These are phyloP conservation scores for Muricea muricata DNA, from an alignment of 92 coral and sea anemone genomes.

Conservation along the genomic window DNA sequence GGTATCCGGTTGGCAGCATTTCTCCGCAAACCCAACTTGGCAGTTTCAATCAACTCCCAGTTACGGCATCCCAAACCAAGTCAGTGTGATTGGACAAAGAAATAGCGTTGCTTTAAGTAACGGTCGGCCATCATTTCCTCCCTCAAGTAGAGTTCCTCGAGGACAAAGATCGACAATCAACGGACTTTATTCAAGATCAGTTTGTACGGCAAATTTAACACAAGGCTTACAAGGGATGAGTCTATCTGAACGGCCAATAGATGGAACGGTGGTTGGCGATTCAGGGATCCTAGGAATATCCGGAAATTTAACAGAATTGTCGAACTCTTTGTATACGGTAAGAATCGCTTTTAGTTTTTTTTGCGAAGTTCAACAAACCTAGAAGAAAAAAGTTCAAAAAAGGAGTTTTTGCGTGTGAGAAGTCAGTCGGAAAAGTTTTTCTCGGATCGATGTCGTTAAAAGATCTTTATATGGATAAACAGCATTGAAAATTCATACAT, in stretches of 20 bases:
- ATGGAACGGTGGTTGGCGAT: conserved; percentile 92
- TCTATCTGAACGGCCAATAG: conserved; percentile 90
- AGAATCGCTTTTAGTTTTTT: neutral
- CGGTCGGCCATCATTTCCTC: conserved; percentile 75
- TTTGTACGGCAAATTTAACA: conserved; percentile 83
- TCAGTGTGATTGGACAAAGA: conserved; percentile 38
- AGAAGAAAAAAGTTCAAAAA: neutral
- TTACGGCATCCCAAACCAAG: conserved; percentile 30
- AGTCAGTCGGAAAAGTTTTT: neutral
- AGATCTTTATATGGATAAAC: no score
- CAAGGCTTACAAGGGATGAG: conserved; percentile 92
- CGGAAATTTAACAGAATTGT: conserved; percentile 88
- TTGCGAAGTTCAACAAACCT: neutral
- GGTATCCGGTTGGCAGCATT: conserved; percentile 98
- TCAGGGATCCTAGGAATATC: conserved; percentile 90
- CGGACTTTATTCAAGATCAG: conserved; percentile 29
- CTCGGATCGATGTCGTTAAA: no score
- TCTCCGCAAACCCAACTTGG: conserved; percentile 79
- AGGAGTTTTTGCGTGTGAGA: neutral
- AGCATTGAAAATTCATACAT: no score
- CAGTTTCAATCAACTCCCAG: conserved; percentile 33
- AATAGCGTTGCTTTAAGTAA: conserved; percentile 47
- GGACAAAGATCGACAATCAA: conserved; percentile 30
- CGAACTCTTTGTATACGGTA: conserved; percentile 95
- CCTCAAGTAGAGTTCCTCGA: conserved; percentile 48